Percentiles rank a stretch among this genome's conserved stretches.
These are phyloP conservation scores for Muschampia plurimacula DNA, from an alignment of 2,888 invertebrate genomes.

Conservation along the genomic window DNA sequence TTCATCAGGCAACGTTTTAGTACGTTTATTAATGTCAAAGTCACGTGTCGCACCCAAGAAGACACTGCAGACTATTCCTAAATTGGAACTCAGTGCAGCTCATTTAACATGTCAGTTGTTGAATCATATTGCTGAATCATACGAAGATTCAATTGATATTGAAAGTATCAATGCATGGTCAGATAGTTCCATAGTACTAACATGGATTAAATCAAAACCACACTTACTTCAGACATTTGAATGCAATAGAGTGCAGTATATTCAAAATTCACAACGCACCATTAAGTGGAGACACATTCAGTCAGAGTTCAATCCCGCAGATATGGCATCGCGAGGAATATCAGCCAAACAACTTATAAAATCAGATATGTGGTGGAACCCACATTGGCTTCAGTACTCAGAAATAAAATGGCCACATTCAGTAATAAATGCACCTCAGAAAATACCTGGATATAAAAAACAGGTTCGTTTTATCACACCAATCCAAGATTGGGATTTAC, in stretches of 20 bases:
- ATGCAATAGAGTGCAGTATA: conserved; percentile 21
- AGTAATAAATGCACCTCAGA: neutral
- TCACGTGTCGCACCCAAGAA: conserved; percentile 21
- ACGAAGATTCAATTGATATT: conserved; percentile 8
- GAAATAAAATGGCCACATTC: conserved; percentile 11
- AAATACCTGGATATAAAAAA: conserved; percentile 16
- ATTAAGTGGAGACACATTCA: conserved; percentile 23
- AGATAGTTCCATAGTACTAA: conserved; percentile 15
- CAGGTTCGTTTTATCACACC: conserved; percentile 17
- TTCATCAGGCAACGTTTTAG: conserved; percentile 14
- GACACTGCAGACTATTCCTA: conserved; percentile 19
- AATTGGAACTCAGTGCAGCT: conserved; percentile 22
- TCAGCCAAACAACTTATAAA: conserved; percentile 11
- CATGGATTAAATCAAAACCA: conserved; percentile 16
- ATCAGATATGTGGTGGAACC: conserved; percentile 16
- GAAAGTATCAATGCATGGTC: conserved; percentile 21
- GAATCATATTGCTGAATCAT: conserved; percentile 25
- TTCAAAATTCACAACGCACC: conserved; percentile 14
- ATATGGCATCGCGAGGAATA: conserved; percentile 13
- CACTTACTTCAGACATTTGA: conserved; percentile 20
- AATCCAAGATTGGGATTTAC: conserved; percentile 12
- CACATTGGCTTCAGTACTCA: conserved; percentile 26
- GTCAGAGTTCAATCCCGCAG: conserved; percentile 15
- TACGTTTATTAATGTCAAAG: conserved; percentile 15
- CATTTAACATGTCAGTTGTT: conserved; percentile 18